phyloP scores from a whole-genome alignment of 2,113 vertebrate species.

The Oceanodroma tethys region DNA sequence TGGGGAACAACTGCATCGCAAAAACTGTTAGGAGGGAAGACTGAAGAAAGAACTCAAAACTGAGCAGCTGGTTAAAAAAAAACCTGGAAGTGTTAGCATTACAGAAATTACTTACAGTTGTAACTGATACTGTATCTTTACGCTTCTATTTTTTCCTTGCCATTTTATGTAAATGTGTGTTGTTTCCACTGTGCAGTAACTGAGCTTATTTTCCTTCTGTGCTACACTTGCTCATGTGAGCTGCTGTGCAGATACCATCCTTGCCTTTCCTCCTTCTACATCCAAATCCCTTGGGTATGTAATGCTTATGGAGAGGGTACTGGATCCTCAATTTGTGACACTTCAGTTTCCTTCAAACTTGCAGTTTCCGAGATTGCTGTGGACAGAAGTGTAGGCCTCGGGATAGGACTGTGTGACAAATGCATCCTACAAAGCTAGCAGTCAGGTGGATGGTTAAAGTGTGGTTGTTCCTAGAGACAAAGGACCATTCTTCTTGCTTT shows the following conservation, averaged over 20 bases:
- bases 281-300: background rate
- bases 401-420: background rate
- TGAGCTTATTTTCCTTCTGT: background rate
- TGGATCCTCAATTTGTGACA: background rate
- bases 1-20: background rate
- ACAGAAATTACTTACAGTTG: background rate
- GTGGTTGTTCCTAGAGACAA: background rate
- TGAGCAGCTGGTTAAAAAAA: background rate
- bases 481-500: background rate
- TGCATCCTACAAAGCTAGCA: background rate
- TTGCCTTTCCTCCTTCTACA: background rate
- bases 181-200: background rate
- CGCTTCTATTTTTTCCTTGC: background rate
- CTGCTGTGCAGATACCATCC: background rate
- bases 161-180: background rate
- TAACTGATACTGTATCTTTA: background rate
- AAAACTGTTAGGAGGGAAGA: background rate
- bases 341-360: background rate
- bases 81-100: background rate
- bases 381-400: background rate
- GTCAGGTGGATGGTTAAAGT: background rate
- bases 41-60: background rate
- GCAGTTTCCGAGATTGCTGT: background rate
- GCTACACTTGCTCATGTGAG: background rate
- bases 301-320: accelerated